These are phyloP conservation scores for Aurelia aurita DNA, from an alignment of 30 jellyfish, hydroid and myxozoan species.

Conservation along the genomic window DNA sequence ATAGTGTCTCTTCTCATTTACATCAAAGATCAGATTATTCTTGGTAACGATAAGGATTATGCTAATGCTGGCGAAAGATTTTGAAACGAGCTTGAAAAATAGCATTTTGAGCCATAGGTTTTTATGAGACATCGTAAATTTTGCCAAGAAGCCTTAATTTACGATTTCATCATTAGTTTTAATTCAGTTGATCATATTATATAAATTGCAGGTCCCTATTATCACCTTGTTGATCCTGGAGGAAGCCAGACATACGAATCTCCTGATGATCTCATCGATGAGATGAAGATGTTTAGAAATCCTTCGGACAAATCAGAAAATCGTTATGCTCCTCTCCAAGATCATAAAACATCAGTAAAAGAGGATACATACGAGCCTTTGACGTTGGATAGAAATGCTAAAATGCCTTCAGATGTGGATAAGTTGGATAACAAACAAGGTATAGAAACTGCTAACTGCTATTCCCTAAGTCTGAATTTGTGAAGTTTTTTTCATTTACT, in stretches of 20 bases:
- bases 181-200: not conserved
- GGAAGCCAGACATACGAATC: conserved; percentile 40
- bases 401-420: not conserved
- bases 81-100: no score
- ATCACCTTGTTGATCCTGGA: conserved; percentile 9
- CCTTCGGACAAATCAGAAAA: conserved; percentile 29
- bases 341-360: not conserved
- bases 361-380: conserved; percentile 42
- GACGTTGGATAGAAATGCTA: conserved; percentile 40
- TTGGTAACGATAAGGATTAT: no score
- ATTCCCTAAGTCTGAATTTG: not conserved
- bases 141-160: no score
- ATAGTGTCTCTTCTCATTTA: no score
- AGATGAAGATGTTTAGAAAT: not conserved
- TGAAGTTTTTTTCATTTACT: no score
- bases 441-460: not conserved
- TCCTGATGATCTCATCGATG: conserved; percentile 10
- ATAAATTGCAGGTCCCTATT: conserved; percentile 3
- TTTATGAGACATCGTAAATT: no score
- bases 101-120: no score
- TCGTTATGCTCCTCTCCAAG: conserved; percentile 33
- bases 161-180: no score
- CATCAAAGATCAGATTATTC: no score
- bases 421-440: not conserved
- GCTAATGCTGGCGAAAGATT: no score